Evolutionary conservation across 2,113 vertebrate species (phyloP), one percentile per base, ranked within the genome.

Genomic region (Cynoglossus semilaevis): DNA sequence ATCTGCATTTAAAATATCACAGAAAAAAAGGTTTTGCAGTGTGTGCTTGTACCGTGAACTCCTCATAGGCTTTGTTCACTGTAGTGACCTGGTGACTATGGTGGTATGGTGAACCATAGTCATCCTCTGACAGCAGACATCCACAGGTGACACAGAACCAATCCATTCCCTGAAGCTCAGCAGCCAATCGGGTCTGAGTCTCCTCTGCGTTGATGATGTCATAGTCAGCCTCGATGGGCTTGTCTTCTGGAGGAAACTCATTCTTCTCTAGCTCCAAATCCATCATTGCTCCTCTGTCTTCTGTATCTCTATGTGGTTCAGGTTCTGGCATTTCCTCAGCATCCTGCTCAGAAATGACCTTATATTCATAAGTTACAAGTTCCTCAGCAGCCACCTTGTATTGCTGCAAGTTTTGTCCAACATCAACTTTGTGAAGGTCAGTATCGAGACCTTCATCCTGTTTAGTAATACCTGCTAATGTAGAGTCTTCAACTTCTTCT

Each of bases 71-170:
- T 63, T 85, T 85, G 67, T 95, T 92, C 70, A 97, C 83, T 0
- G 88, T 79, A 7, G 89, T 90, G 47, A 94, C 84, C 41, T 93
- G 81, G 5, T 99, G 97, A 47, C 86, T 82, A 74, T 86, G 88
- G 76, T 99, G 97, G 14, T 89, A 85, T 51, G 81, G 92, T 70
- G 89, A 90, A 17, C 81, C 66, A 43, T 82, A 88, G 67, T 94
- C 92, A 17, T 88, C 89, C 56, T 92, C 85, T 65, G 91, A 90
- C 80, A 98, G 89, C 58, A 93, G 91, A 77, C 88, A 86, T 67
- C 82, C 93, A 75, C 96, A 99, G 45, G 89, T 88, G 37, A 91
- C 80, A 79, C 96, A 99, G 19, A 94, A 98, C 34, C 91, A 91
- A 74, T 97, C 92, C 77, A 91, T 76, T 57, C 91, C 92, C 9